These are phyloP conservation scores for Ditylenchus dipsaci DNA, from an alignment of 1,140 invertebrate genomes.

Conservation along the genomic window DNA sequence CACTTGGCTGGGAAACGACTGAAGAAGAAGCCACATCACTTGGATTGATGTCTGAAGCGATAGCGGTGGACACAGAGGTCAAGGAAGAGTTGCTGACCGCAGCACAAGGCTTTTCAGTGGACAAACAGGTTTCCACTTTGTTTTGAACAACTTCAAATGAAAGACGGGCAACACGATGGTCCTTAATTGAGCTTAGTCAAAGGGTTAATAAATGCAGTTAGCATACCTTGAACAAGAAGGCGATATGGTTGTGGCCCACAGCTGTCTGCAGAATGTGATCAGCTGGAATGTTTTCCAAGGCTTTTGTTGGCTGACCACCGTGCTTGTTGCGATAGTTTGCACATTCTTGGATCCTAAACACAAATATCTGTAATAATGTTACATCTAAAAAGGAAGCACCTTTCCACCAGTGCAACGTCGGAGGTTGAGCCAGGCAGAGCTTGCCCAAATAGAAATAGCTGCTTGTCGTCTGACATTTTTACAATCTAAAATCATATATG, in stretches of 20 bases:
- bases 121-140: constrained; percentile 16
- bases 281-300: constrained; percentile 24
- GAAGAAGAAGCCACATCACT: constrained; percentile 11
- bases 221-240: constrained; percentile 40
- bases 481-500: no score
- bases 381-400: background rate
- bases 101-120: constrained; percentile 9
- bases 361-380: background rate
- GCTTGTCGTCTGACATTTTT: constrained; percentile 18
- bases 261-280: constrained; percentile 44
- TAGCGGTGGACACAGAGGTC: background rate
- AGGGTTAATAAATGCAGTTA: background rate
- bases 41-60: constrained; percentile 10
- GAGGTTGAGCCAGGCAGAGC: constrained; percentile 13
- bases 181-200: constrained; percentile 1
- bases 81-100: background rate
- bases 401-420: constrained; percentile 13
- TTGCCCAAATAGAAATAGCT: constrained; percentile 24
- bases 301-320: constrained; percentile 14
- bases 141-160: constrained; percentile 33
- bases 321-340: constrained; percentile 39
- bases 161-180: constrained; percentile 36
- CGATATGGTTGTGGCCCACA: constrained; percentile 44
- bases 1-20: background rate
- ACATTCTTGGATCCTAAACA: constrained; percentile 33